Conservation (phyloP, 2,888 invertebrate species). For the Dermolepida albohirtum region DNA sequence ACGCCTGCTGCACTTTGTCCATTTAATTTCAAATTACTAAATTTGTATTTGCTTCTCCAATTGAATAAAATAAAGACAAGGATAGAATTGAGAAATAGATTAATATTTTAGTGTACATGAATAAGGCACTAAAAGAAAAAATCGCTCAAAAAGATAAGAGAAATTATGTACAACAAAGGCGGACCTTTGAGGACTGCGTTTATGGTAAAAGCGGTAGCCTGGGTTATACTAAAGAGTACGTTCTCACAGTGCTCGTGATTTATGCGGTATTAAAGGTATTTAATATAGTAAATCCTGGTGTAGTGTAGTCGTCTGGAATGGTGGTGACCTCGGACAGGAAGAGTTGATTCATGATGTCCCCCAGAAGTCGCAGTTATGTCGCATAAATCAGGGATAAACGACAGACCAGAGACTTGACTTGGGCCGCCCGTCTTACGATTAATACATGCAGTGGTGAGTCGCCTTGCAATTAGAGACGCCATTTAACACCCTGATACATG, state of each 20-base stretch:
- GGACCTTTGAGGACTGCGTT: background rate
- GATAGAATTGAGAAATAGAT: too few relatives aligned
- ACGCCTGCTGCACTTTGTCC: too few relatives aligned
- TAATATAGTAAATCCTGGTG: constrained; percentile 49
- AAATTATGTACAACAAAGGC: too few relatives aligned
- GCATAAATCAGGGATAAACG: constrained; percentile 59
- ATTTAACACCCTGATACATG: constrained; percentile 58
- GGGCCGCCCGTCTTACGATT: constrained; percentile 53
- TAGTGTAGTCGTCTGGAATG: constrained; percentile 40
- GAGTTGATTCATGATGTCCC: constrained; percentile 59
- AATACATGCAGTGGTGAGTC: constrained; percentile 54
- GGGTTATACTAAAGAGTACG: constrained; percentile 34
- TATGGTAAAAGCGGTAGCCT: constrained; percentile 8
- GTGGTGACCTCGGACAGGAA: constrained; percentile 54
- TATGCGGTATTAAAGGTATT: constrained; percentile 47
- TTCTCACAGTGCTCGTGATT: constrained; percentile 41
- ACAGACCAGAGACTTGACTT: constrained; percentile 57
- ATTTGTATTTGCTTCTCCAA: too few relatives aligned
- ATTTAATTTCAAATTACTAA: too few relatives aligned
- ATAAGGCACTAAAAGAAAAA: too few relatives aligned
- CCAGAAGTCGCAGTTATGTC: constrained; percentile 57
- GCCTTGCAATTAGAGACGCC: constrained; percentile 57
- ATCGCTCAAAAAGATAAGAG: too few relatives aligned
- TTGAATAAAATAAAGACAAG: too few relatives aligned
- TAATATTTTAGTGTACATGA: too few relatives aligned